Evolutionary conservation across 2,113 vertebrate genomes (phyloP).

Genomic region (Rhabdomys dilectus): DNA sequence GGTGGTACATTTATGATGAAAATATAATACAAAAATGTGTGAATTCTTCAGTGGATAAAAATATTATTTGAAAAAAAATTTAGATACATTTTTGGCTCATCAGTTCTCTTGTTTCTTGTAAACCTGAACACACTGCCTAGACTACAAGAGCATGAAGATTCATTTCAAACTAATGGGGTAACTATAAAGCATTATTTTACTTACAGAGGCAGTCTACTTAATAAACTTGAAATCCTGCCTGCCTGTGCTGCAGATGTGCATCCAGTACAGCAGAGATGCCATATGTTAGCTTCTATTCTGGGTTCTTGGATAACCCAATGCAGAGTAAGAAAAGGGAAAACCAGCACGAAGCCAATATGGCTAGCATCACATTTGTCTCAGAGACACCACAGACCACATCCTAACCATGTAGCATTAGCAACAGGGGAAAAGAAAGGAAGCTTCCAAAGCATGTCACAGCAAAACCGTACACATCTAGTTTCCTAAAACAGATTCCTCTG

Average conservation of each 20-base stretch:
- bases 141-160: background rate
- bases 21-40: background rate
- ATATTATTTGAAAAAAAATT: background rate
- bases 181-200: background rate
- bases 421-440: constrained; percentile 20
- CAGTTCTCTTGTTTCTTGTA: background rate
- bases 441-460: background rate
- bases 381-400: background rate
- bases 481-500: constrained; percentile 44
- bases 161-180: background rate
- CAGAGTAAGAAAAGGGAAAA: constrained; percentile 33
- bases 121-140: background rate
- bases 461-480: constrained; percentile 16
- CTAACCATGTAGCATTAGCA: constrained; percentile 21
- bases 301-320: constrained; percentile 8
- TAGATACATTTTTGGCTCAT: background rate
- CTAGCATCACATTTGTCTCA: constrained; percentile 18
- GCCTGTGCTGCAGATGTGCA: background rate
- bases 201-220: background rate
- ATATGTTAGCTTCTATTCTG: constrained; percentile 9
- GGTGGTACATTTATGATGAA: background rate
- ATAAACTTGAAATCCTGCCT: constrained; percentile 5
- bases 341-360: constrained; percentile 50
- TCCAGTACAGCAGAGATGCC: background rate
- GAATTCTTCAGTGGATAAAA: background rate